Percentiles rank a stretch among this genome's conserved stretches.
These are phyloP conservation scores for Enteromius radiatus DNA, from an alignment of 2,797 vertebrate species.

Conservation along the genomic window DNA sequence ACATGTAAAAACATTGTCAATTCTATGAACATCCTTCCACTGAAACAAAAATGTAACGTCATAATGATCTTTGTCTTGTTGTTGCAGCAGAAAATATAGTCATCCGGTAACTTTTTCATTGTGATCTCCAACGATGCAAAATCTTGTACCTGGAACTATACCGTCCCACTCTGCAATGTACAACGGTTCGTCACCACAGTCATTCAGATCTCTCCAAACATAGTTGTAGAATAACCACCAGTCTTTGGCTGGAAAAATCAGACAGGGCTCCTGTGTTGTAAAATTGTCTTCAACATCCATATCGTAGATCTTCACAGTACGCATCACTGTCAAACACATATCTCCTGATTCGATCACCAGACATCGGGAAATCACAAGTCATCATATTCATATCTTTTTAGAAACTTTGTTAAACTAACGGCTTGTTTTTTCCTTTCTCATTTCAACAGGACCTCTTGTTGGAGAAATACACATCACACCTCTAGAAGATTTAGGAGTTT, in stretches of 20 bases:
- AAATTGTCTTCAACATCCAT: background rate
- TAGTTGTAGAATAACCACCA: background rate
- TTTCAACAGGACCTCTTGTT: no score
- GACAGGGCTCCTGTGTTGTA: background rate
- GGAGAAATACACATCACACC: no score
- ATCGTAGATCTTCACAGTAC: background rate
- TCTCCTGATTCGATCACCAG: fast-evolving
- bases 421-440: background rate
- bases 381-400: background rate
- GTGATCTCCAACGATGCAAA: background rate
- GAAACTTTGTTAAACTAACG: background rate
- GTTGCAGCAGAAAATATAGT: background rate
- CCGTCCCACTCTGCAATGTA: background rate
- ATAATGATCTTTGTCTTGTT: background rate
- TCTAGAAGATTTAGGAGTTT: no score
- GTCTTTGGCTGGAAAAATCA: background rate
- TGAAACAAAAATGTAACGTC: no score
- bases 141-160: background rate
- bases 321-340: background rate
- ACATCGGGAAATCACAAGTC: background rate
- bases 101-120: background rate
- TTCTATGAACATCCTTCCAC: no score
- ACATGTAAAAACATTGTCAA: no score
- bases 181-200: background rate
- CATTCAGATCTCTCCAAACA: background rate